A percentile compares a stretch with the other conserved stretches of the same genome.
phyloP scores from a whole-genome alignment of 2,113 vertebrate species.

The Theristicus caerulescens region DNA sequence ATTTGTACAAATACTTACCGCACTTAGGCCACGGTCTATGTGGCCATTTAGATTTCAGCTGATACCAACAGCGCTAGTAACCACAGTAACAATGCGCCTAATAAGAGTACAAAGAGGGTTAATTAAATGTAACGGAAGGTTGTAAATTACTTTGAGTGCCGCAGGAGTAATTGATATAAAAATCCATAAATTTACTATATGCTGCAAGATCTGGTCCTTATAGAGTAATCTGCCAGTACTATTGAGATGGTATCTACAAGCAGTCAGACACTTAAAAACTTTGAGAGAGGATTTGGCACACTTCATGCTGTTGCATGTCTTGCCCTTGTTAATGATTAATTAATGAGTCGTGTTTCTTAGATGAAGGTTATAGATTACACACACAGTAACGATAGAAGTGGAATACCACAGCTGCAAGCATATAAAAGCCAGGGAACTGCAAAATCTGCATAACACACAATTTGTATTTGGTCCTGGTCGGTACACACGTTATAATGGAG shows the following conservation, averaged over 20 bases:
- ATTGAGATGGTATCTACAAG: not conserved
- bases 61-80: accelerated
- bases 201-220: not conserved
- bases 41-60: not conserved
- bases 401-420: not conserved
- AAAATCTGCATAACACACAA: not conserved
- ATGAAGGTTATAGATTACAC: conserved; percentile 22
- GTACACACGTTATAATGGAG: not conserved
- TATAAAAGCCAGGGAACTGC: not conserved
- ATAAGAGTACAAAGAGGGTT: not conserved
- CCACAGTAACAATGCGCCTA: not conserved
- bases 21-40: accelerated
- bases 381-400: not conserved
- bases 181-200: not conserved
- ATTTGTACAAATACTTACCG: not conserved
- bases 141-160: not conserved
- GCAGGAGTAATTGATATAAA: not conserved
- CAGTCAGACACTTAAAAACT: not conserved
- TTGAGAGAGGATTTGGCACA: not conserved
- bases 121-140: not conserved
- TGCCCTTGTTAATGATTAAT: conserved; percentile 48
- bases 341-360: conserved; percentile 22
- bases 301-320: not conserved
- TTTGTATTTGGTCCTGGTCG: not conserved
- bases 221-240: not conserved